These are phyloP conservation scores for Cirrhinus mrigala DNA, from an alignment of 2,797 vertebrate species.

Conservation along the genomic window DNA sequence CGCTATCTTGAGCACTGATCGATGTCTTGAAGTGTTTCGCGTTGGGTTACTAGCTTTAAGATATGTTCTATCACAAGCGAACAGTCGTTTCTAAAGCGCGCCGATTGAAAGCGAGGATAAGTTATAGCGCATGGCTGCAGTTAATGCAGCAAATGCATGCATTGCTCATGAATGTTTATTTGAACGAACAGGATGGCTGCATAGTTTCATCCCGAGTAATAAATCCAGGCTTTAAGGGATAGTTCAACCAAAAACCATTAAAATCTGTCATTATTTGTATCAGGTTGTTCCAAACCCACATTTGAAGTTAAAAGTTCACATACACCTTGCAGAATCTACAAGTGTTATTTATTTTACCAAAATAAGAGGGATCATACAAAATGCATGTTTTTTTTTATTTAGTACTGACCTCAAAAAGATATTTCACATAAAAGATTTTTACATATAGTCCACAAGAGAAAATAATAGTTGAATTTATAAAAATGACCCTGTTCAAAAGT, in stretches of 20 bases:
- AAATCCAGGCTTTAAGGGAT: neutral
- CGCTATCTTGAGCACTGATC: conserved; percentile 19
- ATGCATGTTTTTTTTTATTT: too few species aligned
- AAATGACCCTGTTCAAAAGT: too few species aligned
- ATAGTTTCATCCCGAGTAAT: neutral
- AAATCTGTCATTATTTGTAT: neutral
- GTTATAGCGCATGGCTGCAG: neutral
- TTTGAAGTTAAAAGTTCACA: too few species aligned
- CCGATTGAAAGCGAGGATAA: neutral
- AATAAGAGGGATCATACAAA: too few species aligned
- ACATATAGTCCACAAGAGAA: too few species aligned
- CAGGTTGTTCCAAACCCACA: neutral
- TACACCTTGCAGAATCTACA: too few species aligned
- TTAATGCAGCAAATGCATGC: conserved; percentile 36
- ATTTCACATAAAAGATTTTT: too few species aligned
- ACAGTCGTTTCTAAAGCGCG: conserved; percentile 2
- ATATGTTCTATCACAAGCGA: neutral
- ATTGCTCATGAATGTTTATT: conserved; percentile 7
- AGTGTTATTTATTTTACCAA: too few species aligned
- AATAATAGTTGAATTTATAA: too few species aligned
- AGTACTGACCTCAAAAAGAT: too few species aligned
- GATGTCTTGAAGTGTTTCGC: conserved; percentile 11
- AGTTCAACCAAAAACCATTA: neutral
- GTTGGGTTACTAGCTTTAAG: conserved; percentile 9
- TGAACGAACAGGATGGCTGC: neutral